Percentiles rank a stretch among this genome's conserved stretches.
These are phyloP conservation scores for Tragelaphus oryx DNA, from an alignment of 2,797 vertebrate genomes.

Conservation along the genomic window DNA sequence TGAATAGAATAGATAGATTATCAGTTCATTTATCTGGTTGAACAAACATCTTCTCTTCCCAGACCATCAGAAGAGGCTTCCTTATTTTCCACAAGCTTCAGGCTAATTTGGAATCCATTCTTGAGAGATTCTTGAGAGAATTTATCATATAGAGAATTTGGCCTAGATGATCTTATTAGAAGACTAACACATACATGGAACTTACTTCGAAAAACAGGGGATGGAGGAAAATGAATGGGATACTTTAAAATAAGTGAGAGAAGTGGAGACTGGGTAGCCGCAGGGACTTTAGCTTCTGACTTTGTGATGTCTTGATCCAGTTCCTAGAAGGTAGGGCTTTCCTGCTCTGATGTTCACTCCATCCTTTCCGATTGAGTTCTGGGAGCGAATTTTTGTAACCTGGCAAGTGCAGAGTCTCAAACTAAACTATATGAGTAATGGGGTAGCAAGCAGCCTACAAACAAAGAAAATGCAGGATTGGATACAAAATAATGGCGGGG, in stretches of 20 bases:
- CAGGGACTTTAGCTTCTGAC: neutral
- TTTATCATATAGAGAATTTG: neutral
- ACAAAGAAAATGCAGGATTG: neutral
- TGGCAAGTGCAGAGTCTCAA: neutral
- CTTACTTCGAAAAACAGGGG: neutral
- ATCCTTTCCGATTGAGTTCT: neutral
- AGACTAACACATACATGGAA: neutral
- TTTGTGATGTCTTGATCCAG: neutral
- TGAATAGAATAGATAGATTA: neutral
- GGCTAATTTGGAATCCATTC: neutral
- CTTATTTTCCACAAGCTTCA: neutral
- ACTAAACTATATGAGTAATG: neutral
- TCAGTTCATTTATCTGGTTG: neutral
- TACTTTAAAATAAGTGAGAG: neutral
- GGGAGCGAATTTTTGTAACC: neutral
- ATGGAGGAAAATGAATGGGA: neutral
- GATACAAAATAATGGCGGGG: neutral
- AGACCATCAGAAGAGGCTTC: neutral
- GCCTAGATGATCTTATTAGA: neutral
- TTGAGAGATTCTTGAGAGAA: neutral
- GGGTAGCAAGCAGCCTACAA: neutral
- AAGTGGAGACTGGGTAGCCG: neutral
- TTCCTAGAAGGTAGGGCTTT: neutral
- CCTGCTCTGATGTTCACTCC: neutral
- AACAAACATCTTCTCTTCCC: neutral